Percentiles rank a stretch among this genome's conserved stretches.
These are phyloP conservation scores for Drosophila chauvacae DNA, from an alignment of 1,140 invertebrate species.

Conservation along the genomic window DNA sequence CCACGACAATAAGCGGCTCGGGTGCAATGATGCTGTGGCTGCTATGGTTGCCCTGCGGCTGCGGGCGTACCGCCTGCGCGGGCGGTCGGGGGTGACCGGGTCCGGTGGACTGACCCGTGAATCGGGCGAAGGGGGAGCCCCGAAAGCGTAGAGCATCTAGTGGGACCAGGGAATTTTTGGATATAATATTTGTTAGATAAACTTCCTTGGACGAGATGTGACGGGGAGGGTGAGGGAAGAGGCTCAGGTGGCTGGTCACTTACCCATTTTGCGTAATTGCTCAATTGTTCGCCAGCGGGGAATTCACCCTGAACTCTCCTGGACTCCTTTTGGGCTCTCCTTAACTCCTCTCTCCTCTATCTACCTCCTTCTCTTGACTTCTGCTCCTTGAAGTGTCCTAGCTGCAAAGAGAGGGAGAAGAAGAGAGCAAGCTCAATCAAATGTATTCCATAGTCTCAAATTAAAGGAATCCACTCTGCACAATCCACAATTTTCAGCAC, in stretches of 20 bases:
- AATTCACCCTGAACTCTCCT: conserved; percentile 20
- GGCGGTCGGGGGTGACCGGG: conserved; percentile 31
- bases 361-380: not conserved
- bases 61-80: conserved; percentile 13
- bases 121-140: conserved; percentile 85
- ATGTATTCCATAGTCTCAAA: not conserved
- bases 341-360: not conserved
- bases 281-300: conserved; percentile 67
- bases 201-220: not conserved
- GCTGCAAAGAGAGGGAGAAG: conserved; percentile 15
- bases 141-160: conserved; percentile 84
- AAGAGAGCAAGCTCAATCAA: not conserved
- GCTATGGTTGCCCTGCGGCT: conserved; percentile 8
- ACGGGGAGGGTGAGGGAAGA: no score
- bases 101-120: conserved; percentile 50
- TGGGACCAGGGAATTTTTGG: not conserved
- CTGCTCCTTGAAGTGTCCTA: conserved; percentile 18
- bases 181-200: no score
- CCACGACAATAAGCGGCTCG: conserved; percentile 92
- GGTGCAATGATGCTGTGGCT: conserved; percentile 40
- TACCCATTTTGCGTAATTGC: conserved; percentile 74
- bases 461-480: not conserved
- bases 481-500: no score
- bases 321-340: not conserved
- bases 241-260: conserved; percentile 30